These are phyloP conservation scores for Agelas oroides DNA, from an alignment of 37 sponge, comb jelly and placozoan species.

Conservation along the genomic window DNA sequence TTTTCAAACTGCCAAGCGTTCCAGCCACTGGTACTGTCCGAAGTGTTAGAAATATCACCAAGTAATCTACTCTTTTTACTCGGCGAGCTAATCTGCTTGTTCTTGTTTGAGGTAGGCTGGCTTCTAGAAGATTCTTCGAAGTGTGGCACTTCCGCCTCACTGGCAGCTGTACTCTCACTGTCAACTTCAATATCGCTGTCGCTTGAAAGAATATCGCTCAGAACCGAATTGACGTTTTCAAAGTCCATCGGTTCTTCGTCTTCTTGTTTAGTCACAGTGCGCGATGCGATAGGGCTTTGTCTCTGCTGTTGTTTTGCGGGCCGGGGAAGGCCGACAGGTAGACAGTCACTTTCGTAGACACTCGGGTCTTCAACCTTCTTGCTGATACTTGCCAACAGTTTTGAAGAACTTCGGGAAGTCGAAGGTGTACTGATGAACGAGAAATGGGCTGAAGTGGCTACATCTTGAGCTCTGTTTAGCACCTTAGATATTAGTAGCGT, in stretches of 20 bases:
- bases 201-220: slow-evolving; percentile 54
- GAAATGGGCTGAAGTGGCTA: slow-evolving; percentile 43
- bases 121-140: neutral
- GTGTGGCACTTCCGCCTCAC: neutral
- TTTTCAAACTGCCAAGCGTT: slow-evolving; percentile 23
- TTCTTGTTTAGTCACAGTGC: slow-evolving; percentile 14
- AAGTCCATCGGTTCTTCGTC: slow-evolving; percentile 68
- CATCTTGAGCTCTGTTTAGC: slow-evolving; percentile 68
- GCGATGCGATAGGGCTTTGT: slow-evolving; percentile 43
- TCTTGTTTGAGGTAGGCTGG: neutral
- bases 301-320: slow-evolving; percentile 11
- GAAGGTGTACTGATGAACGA: slow-evolving; percentile 27
- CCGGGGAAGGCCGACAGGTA: slow-evolving; percentile 7
- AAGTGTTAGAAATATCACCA: neutral
- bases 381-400: slow-evolving; percentile 72
- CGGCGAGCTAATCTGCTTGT: neutral
- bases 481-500: slow-evolving; percentile 68
- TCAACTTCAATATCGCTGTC: slow-evolving; percentile 17
- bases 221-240: slow-evolving; percentile 68
- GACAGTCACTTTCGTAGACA: slow-evolving; percentile 1
- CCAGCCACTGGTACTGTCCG: neutral
- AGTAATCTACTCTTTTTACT: slow-evolving; percentile 13
- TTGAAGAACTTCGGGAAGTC: slow-evolving; percentile 40
- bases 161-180: neutral
- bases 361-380: slow-evolving; percentile 17